Conservation (phyloP, 2,113 vertebrate species). For the Hyla sarda region DNA sequence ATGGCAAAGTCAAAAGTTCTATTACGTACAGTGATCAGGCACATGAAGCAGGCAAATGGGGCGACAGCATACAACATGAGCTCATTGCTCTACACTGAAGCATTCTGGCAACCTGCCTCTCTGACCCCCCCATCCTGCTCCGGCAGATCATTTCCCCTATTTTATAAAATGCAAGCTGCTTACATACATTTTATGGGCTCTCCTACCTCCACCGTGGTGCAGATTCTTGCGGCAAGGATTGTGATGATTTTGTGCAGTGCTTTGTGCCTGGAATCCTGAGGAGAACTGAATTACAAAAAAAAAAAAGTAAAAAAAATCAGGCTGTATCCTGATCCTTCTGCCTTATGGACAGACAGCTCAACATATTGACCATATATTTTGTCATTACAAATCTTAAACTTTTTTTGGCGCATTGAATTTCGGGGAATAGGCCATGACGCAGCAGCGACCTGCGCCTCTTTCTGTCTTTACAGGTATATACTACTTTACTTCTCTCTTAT, state of each 20-base stretch:
- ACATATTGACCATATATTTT: conserved; percentile 67
- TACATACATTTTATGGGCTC: conserved; percentile 77
- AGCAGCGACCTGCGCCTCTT: neutral
- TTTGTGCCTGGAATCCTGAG: conserved; percentile 80
- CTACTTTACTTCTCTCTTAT: neutral
- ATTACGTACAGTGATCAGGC: conserved; percentile 70
- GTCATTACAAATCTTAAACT: neutral
- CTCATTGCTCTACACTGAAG: conserved; percentile 81
- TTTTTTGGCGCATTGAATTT: neutral
- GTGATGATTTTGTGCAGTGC: conserved; percentile 77
- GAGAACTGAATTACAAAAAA: conserved; percentile 61
- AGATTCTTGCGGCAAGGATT: conserved; percentile 74
- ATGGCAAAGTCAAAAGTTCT: conserved; percentile 68
- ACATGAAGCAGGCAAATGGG: conserved; percentile 73
- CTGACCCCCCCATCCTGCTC: conserved; percentile 73
- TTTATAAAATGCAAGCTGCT: conserved; percentile 70
- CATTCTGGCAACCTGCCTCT: conserved; percentile 82
- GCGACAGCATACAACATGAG: conserved; percentile 74
- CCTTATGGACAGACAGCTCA: conserved; percentile 69
- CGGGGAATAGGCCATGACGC: neutral
- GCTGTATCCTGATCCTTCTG: conserved; percentile 68
- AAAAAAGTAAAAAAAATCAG: conserved; percentile 38
- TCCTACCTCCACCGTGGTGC: conserved; percentile 71
- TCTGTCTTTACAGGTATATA: neutral
- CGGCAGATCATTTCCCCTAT: conserved; percentile 71